Conservation (phyloP, 2,888 invertebrate species). For the Empis livida region DNA sequence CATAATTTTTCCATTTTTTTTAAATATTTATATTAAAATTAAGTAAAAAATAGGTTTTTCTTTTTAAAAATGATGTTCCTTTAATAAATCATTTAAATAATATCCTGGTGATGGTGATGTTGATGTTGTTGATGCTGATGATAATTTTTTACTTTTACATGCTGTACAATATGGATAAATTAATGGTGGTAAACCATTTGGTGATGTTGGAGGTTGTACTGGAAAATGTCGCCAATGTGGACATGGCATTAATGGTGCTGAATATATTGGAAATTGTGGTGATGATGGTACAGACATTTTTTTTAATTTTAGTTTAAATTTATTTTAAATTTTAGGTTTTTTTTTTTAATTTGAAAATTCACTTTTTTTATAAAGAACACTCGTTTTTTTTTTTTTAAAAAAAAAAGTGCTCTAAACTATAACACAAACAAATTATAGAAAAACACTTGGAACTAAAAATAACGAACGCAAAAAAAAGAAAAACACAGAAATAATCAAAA, state of each 20-base stretch:
- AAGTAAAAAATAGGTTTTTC: too few species aligned
- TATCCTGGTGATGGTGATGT: too few species aligned
- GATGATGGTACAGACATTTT: neutral
- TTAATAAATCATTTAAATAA: too few species aligned
- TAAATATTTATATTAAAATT: too few species aligned
- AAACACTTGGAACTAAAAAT: too few species aligned
- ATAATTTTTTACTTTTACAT: neutral
- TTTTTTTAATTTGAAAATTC: neutral
- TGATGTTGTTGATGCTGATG: too few species aligned
- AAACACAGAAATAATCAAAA: too few species aligned
- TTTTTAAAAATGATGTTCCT: too few species aligned
- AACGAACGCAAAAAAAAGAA: too few species aligned
- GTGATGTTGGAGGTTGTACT: slow-evolving; percentile 19
- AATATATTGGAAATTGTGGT: slow-evolving; percentile 24
- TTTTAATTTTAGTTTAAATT: neutral
- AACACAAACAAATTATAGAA: too few species aligned
- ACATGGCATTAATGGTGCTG: slow-evolving; percentile 31
- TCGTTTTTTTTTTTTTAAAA: neutral
- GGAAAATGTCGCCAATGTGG: slow-evolving; percentile 34
- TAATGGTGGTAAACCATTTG: slow-evolving; percentile 11
- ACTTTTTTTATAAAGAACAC: neutral
- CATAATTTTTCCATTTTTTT: too few species aligned
- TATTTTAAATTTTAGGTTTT: neutral
- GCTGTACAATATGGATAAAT: slow-evolving; percentile 20
- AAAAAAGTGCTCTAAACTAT: neutral